Evolutionary conservation across 1,140 invertebrate species (phyloP), one percentile per base, ranked within the genome.

Genomic region (Archegozetes longisetosus): DNA sequence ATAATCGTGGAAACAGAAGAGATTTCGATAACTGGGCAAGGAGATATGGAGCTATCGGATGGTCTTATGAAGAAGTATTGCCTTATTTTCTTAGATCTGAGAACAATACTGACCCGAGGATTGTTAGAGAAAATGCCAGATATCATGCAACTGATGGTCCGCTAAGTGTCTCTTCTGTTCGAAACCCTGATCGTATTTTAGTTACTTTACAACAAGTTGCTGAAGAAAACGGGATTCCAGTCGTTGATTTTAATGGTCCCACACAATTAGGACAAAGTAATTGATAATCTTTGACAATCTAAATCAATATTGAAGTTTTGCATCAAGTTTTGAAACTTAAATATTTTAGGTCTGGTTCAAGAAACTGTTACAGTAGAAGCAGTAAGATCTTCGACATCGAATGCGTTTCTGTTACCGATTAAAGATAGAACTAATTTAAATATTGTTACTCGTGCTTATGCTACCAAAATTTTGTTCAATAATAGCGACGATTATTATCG

Each of bases 21-120:
- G 93, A 97, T 69, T 97, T 91, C 73, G 88, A 97, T 69, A 76
- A 83, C 9, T 97, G 92, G 92, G 63, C 76, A 22, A 73, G 79
- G 0, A 73, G 79, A 0, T 17, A 4, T n/a, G 40, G 40, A 26
- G n/a, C 29, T 4, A 4, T 17, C 12, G 77, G 76, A 29, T 78
- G 83, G 84, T 76, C 73, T 9, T 83, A 78, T 66, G 73, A 80
- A 3, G 72, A 79, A n/a, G 73, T 80, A 0, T 63, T 79, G 0
- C 78, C 76, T 0, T 80, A 79, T 62, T 79, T 80, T 55, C 71
- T 72, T 0, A 79, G 78, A 63, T 71, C 73, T 0, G 71, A 72
- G 66, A 63, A 63, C 51, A 68, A 68, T 59, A 25, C 53, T 17
- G 60, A 61, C 46, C 58, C 61, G 1, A 58, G 66, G 14, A 28